phyloP scores from a whole-genome alignment of 1,140 invertebrate genomes.

The Zaprionus ornatus region DNA sequence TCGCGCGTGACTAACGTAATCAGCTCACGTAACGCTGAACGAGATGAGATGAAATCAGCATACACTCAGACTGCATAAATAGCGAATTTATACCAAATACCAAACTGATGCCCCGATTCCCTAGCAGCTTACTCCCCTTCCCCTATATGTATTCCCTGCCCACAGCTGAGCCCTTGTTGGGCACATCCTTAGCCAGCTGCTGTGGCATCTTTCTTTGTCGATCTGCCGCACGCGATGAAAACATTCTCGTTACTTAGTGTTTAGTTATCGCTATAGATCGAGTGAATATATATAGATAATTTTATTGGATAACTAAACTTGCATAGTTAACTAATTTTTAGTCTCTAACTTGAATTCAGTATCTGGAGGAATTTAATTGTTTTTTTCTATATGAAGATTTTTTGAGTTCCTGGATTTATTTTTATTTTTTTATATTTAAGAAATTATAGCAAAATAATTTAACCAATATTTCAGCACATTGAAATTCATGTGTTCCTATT shows the following conservation, averaged over 20 bases:
- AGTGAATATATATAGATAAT: not conserved
- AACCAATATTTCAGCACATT: too few species aligned
- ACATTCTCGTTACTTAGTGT: slow-evolving; percentile 3
- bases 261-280: slow-evolving; percentile 3
- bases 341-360: too few species aligned
- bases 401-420: too few species aligned
- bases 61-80: slow-evolving; percentile 77
- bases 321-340: not conserved
- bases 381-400: too few species aligned
- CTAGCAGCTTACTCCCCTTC: not conserved
- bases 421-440: too few species aligned
- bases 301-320: not conserved
- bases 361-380: too few species aligned
- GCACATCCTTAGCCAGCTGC: slow-evolving; percentile 32
- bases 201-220: slow-evolving; percentile 27
- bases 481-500: too few species aligned
- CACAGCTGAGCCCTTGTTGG: slow-evolving; percentile 15
- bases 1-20: slow-evolving; percentile 78
- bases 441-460: too few species aligned
- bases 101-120: slow-evolving; percentile 34
- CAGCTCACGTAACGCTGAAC: slow-evolving; percentile 78
- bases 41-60: slow-evolving; percentile 81
- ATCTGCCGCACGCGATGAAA: slow-evolving; percentile 66
- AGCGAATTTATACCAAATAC: slow-evolving; percentile 70
- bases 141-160: not conserved